Evolutionary conservation across 2,797 vertebrate species (phyloP).

Genomic region (Sebastes wilsoni): DNA sequence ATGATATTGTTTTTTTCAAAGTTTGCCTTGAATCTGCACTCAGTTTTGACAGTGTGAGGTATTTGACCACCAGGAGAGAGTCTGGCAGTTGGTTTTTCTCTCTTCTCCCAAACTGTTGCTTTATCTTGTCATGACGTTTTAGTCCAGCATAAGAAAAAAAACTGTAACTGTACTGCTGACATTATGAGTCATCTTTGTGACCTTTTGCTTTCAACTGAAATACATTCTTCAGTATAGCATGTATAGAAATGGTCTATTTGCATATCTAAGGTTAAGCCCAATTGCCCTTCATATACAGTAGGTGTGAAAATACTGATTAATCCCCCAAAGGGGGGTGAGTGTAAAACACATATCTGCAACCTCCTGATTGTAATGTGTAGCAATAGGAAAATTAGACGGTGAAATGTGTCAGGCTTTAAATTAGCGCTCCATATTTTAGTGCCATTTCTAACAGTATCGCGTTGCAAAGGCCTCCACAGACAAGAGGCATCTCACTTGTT

Average conservation of each 20-base stretch:
- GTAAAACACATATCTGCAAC: slow-evolving; percentile 76
- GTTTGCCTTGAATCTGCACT: slow-evolving; percentile 13
- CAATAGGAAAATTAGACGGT: slow-evolving; percentile 69
- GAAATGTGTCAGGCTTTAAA: slow-evolving; percentile 81
- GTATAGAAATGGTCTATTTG: slow-evolving; percentile 37
- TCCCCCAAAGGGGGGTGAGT: slow-evolving; percentile 64
- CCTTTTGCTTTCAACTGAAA: slow-evolving; percentile 48
- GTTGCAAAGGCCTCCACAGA: slow-evolving; percentile 65
- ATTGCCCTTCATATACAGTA: slow-evolving; percentile 64
- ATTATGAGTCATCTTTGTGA: slow-evolving; percentile 32
- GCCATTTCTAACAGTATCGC: slow-evolving; percentile 65
- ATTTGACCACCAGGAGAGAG: slow-evolving; percentile 36
- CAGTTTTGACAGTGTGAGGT: slow-evolving; percentile 33
- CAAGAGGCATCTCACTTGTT: slow-evolving; percentile 73
- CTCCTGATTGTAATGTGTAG: slow-evolving; percentile 79
- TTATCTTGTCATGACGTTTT: slow-evolving; percentile 23
- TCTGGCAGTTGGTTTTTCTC: not conserved
- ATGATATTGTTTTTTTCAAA: slow-evolving; percentile 35
- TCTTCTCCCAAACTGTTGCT: slow-evolving; percentile 27
- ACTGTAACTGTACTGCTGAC: not conserved
- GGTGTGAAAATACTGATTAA: slow-evolving; percentile 81
- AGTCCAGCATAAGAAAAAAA: not conserved
- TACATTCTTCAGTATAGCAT: not conserved
- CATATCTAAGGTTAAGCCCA: slow-evolving; percentile 59
- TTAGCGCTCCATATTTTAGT: slow-evolving; percentile 87